Base-by-base conservation (phyloP, 2,113 vertebrate species). In the Muntiacus reevesi region DNA sequence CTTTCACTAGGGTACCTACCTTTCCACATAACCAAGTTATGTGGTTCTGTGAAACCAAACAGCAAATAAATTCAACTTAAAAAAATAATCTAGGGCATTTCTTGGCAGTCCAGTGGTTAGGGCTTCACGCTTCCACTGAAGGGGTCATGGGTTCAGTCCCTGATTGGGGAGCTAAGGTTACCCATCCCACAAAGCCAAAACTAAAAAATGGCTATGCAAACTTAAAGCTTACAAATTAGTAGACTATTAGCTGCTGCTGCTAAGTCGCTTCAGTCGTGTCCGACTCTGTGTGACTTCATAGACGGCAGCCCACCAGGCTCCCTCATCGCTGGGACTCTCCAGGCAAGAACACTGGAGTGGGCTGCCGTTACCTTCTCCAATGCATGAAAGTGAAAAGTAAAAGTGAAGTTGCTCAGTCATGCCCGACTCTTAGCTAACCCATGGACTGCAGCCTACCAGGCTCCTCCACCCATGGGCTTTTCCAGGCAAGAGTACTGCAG, bases 131-230 rank as follows among this genome's bases (percentile, higher is more conserved):
- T 81, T 81, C 78, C 45, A 50, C 45, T 50, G 45, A 19, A 21
- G 28, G 45, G 28, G 28, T 47, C 16, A 21, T 33, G 45, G 45
- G 78, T 50, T 81, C 28, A 47, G 47, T 81, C 45, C 5, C 8
- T 33, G 45, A 30, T 10, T 3, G 7, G 43, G 27, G 28, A 47
- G 47, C 16, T 79, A 30, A 79, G 76, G 45, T 47, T 23, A 47
- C 45, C 7, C 0, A 0, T 19, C 16, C 1, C 28, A 81, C 45
- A 50, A 2, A 50, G 45, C 1, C 9, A 50, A 30, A 30, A 27
- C 74, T 30, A 87, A 76, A 83, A 52, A 33, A 96, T 13, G 6
- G 9, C 28, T 59, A 12, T 52, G 12, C 71, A 83, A 55, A 76
- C 54, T 87, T 83, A 88, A 74, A 62, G 33, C 43, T 93, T 93